Percentiles rank a stretch among this genome's conserved stretches.
phyloP scores from a whole-genome alignment of 53 echinoderm and acorn worm species.

The Glandiceps talaboti region DNA sequence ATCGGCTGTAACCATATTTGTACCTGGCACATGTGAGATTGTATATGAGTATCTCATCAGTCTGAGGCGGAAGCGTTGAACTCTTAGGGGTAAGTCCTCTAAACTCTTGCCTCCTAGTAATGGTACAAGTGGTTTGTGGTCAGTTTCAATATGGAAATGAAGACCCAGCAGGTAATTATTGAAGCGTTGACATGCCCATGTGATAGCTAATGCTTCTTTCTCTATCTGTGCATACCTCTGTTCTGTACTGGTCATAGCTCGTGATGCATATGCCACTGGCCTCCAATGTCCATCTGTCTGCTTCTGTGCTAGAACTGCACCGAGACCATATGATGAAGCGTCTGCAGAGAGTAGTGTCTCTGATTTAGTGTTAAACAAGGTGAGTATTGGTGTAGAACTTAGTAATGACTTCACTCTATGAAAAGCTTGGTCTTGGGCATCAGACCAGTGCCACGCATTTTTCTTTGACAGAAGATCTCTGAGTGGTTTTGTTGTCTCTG shows the following conservation, averaged over 20 bases:
- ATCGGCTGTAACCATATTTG: constrained; percentile 20
- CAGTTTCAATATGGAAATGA: constrained; percentile 34
- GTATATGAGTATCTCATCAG: constrained; percentile 19
- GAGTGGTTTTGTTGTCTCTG: constrained; percentile 20
- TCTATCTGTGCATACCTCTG: constrained; percentile 21
- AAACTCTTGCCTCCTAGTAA: constrained; percentile 23
- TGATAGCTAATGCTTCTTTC: constrained; percentile 25
- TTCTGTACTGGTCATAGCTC: constrained; percentile 24
- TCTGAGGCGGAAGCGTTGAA: constrained; percentile 39
- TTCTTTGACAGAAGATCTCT: constrained; percentile 35
- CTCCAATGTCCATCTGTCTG: constrained; percentile 30
- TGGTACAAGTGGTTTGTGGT: constrained; percentile 36
- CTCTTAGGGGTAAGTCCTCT: constrained; percentile 16
- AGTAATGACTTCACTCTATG: constrained; percentile 18
- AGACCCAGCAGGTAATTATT: constrained; percentile 24
- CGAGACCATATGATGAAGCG: constrained; percentile 16
- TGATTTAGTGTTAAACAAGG: neutral
- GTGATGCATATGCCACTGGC: constrained; percentile 38
- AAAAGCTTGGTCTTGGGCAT: constrained; percentile 20
- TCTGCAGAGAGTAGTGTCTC: neutral
- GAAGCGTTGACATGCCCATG: constrained; percentile 38
- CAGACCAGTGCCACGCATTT: constrained; percentile 28
- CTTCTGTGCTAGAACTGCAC: constrained; percentile 24
- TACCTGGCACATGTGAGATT: constrained; percentile 36
- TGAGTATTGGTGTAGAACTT: constrained; percentile 3